A percentile compares a stretch with the other conserved stretches of the same genome.
Conservation (phyloP, 1,140 invertebrate genomes). For the Diachasma alloeum region DNA sequence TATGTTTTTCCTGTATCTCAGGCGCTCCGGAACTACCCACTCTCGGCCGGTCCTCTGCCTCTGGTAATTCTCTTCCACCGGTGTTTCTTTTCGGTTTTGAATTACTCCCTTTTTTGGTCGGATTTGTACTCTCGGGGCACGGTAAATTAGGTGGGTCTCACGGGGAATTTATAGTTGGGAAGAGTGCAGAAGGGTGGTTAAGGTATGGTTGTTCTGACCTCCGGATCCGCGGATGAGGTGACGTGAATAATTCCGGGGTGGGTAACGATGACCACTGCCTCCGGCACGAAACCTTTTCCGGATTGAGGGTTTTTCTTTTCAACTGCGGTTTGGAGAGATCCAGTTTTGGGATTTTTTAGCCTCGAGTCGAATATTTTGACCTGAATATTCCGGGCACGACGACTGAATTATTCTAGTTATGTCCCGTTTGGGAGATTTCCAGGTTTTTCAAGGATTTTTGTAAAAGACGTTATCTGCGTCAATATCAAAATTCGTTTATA, state of each 20-base stretch:
- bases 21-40: background rate
- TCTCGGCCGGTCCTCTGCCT: background rate
- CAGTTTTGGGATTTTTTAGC: too few species aligned
- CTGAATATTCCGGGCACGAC: too few species aligned
- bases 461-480: too few species aligned
- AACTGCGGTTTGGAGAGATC: too few species aligned
- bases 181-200: conserved; percentile 1
- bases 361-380: too few species aligned
- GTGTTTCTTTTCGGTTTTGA: conserved; percentile 2
- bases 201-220: background rate
- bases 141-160: conserved; percentile 26
- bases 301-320: background rate
- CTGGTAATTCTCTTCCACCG: background rate
- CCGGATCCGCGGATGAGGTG: conserved; percentile 34
- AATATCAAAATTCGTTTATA: too few species aligned
- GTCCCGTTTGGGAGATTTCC: too few species aligned
- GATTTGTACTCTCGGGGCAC: conserved; percentile 7
- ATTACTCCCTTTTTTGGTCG: conserved; percentile 7
- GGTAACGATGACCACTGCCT: conserved; percentile 35
- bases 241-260: conserved; percentile 45
- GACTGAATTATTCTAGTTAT: too few species aligned
- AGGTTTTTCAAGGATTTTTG: too few species aligned
- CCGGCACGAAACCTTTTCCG: conserved; percentile 15
- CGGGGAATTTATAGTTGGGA: conserved; percentile 31
- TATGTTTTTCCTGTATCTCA: conserved; percentile 14